Evolutionary conservation across 2,888 invertebrate genomes (phyloP), one percentile per base, ranked within the genome.

Genomic region (Cremastinae sp.): DNA sequence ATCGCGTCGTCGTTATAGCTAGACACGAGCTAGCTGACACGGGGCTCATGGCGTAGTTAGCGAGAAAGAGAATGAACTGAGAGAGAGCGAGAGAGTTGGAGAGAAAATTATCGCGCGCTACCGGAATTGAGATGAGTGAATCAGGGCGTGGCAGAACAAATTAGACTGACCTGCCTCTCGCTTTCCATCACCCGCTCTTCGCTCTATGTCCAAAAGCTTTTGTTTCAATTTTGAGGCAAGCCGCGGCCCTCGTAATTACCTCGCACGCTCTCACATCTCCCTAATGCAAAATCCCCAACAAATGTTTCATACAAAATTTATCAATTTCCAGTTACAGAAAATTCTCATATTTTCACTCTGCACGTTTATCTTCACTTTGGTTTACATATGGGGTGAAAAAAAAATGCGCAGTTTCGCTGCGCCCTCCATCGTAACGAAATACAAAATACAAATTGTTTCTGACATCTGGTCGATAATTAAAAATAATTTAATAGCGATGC

Each of bases 101-200:
- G 34, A 34, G 47, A 61, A 20, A 53, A 65, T 53, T 53, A 65
- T 53, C 56, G 65, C 65, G 54, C 38, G 72, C 66, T 76, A 68
- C 64, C 53, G 73, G 69, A 68, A 69, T 76, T 22, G 64, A 76
- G 74, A 66, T 58, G 62, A 70, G 74, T 65, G 75, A 77, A 78
- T 77, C 65, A 64, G 70, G 69, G 76, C 71, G 73, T 74, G 69
- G 71, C 68, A 64, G 74, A 71, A 70, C 78, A 77, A 80, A 80
- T 78, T 80, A 77, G 80, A 66, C 76, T 53, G 53, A 76, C 62
- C 75, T 68, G 43, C 41, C 53, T 54, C 61, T 20, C 28, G 43
- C 53, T 62, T 68, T 54, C 41, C 56, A 71, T 66, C 66, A 49
- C 28, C 38, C 49, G 34, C 58, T 14, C 34, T 43, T 45, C 41